A percentile compares a stretch with the other conserved stretches of the same genome.
Evolutionary conservation across 2,888 invertebrate genomes (phyloP).

Genomic region (Danaus chrysippus): DNA sequence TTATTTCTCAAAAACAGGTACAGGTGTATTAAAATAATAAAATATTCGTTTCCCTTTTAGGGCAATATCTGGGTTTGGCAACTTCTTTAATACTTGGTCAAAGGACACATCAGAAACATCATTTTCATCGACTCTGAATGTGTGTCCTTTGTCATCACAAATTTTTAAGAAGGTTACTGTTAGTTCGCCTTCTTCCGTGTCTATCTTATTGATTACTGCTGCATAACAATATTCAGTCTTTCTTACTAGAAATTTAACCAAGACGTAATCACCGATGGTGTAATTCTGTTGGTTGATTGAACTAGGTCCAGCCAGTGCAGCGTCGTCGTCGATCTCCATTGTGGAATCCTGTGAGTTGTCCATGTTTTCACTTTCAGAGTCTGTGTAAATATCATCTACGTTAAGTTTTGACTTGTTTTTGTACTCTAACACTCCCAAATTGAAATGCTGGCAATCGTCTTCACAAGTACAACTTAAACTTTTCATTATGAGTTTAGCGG

Average conservation of each 20-base stretch:
- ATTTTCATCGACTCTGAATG: no score
- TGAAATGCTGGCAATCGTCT: constrained; percentile 28
- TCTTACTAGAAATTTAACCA: background rate
- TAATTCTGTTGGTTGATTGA: background rate
- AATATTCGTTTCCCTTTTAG: no score
- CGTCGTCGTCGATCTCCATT: no score
- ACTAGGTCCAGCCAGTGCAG: background rate
- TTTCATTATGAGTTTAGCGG: constrained; percentile 39
- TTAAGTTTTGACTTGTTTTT: constrained; percentile 20
- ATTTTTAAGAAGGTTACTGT: constrained; percentile 16
- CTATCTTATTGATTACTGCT: background rate
- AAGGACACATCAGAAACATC: no score
- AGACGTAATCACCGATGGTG: background rate
- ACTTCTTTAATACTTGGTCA: no score
- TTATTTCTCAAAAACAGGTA: no score
- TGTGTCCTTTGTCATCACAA: no score
- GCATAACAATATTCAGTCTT: background rate
- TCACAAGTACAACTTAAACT: constrained; percentile 22
- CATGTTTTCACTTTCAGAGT: constrained; percentile 26
- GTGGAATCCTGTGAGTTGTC: constrained; percentile 8
- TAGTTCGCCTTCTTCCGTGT: constrained; percentile 12
- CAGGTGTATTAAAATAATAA: no score
- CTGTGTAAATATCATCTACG: constrained; percentile 24
- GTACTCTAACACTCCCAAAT: constrained; percentile 24
- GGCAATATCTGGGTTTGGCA: no score